Evolutionary conservation across 2,888 invertebrate genomes (phyloP), one percentile per base, ranked within the genome.

Genomic region (Dicyrtoma fusca): DNA sequence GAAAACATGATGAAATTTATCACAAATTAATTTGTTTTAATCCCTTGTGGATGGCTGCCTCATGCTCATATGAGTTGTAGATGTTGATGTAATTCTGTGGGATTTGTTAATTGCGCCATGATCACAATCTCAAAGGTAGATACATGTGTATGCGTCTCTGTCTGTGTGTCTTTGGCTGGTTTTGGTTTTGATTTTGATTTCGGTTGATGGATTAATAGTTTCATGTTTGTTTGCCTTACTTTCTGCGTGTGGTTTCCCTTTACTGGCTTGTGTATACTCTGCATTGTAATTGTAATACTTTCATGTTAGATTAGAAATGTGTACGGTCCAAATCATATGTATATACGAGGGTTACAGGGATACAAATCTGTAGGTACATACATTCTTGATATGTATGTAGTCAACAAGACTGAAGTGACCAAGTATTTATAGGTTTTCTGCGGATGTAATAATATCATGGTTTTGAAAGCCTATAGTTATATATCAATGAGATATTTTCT

Each of bases 401-500:
- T 34, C 34, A 5, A 34, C n/a, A 34, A 34, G 4, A 34, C 8
- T 34, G 34, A 34, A 34, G 3, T 34, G 34, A 34, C 34, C 34
- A 8, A 3, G 8, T 8, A 34, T 49, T 49, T 49, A 17, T 49
- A n/a, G n/a, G n/a, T n/a, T n/a, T 49, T 49, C 11, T n/a, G n/a
- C n/a, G 3, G 25, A 26, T 23, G 44, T 17, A 19, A 61, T 61
- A 42, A 61, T 10, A 49, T 63, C 1, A 42, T 11, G 19, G 44
- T 25, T 25, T 23, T 2, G 17, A 42, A 11, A 25, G 17, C 19
- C 49, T 4, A 26, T 61, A 19, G 55, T 45, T 57, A 45, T 57
- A 55, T 42, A 68, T n/a, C n/a, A 53, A 68, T 42, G 68, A 68
- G 68, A 68, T 68, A 68, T 68, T 68, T 68, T 68, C 57, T 68